Percentiles rank a stretch among this genome's conserved stretches.
These are phyloP conservation scores for Danio albolineatus DNA, from an alignment of 2,797 vertebrate species.

Conservation along the genomic window DNA sequence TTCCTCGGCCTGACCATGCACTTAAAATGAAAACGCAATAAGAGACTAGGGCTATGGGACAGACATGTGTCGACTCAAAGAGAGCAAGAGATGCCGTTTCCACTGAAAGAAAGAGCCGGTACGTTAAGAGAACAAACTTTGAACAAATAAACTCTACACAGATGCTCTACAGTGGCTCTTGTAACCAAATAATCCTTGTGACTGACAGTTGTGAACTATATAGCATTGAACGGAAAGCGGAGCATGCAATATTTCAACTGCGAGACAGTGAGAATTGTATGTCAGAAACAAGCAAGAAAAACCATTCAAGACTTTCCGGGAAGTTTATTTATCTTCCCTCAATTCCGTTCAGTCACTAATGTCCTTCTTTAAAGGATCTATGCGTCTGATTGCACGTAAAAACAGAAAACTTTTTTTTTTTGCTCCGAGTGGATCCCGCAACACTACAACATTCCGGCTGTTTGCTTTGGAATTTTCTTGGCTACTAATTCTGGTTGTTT, in stretches of 20 bases:
- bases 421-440: constrained; percentile 62
- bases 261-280: not conserved
- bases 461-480: constrained; percentile 45
- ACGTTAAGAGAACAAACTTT: constrained; percentile 53
- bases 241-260: constrained; percentile 14
- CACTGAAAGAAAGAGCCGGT: constrained; percentile 38
- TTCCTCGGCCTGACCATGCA: constrained; percentile 31
- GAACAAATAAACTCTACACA: constrained; percentile 47
- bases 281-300: constrained; percentile 23
- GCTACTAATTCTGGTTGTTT: constrained; percentile 44
- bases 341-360: constrained; percentile 20
- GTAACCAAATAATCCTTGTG: constrained; percentile 74
- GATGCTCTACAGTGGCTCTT: constrained; percentile 25
- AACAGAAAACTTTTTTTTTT: constrained; percentile 67
- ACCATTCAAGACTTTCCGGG: constrained; percentile 39
- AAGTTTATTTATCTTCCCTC: constrained; percentile 18
- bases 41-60: constrained; percentile 29
- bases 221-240: constrained; percentile 75
- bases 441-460: constrained; percentile 78
- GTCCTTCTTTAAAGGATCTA: constrained; percentile 9
- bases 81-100: constrained; percentile 11
- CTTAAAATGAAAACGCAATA: constrained; percentile 45
- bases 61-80: not conserved
- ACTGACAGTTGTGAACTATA: constrained; percentile 71
- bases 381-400: constrained; percentile 49